Conservation (phyloP, 2,888 invertebrate genomes). For the Diaprepes abbreviatus region DNA sequence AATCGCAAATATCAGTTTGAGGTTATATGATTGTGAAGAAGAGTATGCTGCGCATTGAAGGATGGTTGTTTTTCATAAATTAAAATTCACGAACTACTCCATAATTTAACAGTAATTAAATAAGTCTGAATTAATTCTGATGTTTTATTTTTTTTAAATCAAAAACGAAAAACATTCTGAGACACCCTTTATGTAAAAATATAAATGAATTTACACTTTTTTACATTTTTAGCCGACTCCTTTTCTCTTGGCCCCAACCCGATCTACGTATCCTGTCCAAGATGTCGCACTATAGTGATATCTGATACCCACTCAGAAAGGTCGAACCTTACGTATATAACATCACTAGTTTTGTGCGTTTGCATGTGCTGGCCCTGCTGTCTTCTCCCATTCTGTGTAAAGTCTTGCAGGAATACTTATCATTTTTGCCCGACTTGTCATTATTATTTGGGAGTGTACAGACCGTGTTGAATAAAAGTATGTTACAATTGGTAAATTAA, state of each 20-base stretch:
- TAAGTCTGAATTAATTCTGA: no score
- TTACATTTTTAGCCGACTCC: conserved; percentile 56
- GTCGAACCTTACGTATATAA: conserved; percentile 62
- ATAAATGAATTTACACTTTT: no score
- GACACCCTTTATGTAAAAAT: no score
- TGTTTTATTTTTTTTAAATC: no score
- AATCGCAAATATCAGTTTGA: no score
- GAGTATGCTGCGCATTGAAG: no score
- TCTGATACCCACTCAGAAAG: conserved; percentile 60
- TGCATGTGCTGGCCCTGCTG: conserved; percentile 67
- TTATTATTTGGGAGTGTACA: conserved; percentile 64
- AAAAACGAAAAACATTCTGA: no score
- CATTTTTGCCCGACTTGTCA: conserved; percentile 65
- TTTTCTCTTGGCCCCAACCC: conserved; percentile 63
- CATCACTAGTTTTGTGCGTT: conserved; percentile 63
- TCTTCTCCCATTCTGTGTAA: conserved; percentile 64
- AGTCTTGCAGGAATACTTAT: conserved; percentile 63
- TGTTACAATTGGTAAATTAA: no score
- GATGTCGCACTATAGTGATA: conserved; percentile 61
- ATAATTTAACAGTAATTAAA: no score
- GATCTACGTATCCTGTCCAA: conserved; percentile 61
- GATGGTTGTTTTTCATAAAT: no score
- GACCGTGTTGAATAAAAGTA: conserved; percentile 59
- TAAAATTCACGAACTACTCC: no score
- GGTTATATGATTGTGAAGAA: no score